Evolutionary conservation across 1,140 invertebrate genomes (phyloP), one percentile per base, ranked within the genome.

Genomic region (Augochlora pura): DNA sequence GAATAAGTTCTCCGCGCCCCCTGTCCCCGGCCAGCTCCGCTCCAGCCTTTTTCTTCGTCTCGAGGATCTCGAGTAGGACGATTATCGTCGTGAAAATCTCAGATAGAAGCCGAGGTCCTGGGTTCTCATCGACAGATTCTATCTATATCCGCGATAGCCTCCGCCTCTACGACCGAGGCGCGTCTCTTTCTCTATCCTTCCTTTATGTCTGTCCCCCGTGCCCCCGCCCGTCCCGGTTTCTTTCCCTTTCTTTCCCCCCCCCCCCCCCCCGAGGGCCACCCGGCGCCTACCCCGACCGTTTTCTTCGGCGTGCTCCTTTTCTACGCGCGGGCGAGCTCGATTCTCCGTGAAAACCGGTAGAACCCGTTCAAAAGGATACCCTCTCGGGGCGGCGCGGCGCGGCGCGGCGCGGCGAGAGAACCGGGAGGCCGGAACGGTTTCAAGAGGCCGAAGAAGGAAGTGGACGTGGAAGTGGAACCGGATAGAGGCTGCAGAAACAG

Each of bases 41-140:
- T 3, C 52, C n/a, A 14, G 23, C 38, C 82, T 65, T 81, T 74
- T 73, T 70, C 83, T 67, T 49, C 76, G 76, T 85, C 84, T 71
- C 70, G 73, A 86, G 80, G 72, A 86, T 86, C 77, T 85, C 76
- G 80, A 86, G 71, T 69, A 52, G 77, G 82, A 80, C 76, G 85
- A 89, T 90, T 89, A 90, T 89, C 85, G 76, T 82, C 68, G 80
- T 67, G 72, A 81, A 84, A 87, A 90, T 90, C 86, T 88, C 69
- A 65, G 73, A 82, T 71, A 73, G 81, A 77, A 79, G 68, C 64
- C 42, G 65, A 74, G 75, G 80, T 71, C 66, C 81, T 68, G 77
- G 42, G 72, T 86, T 78, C 82, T 83, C 81, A 84, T 88, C 86
- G 83, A 85, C 68, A 82, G 87, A 87, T 87, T 81, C 65, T 82